A percentile compares a stretch with the other conserved stretches of the same genome.
Evolutionary conservation across 2,797 vertebrate genomes (phyloP).

Genomic region (Parauchenoglanis ngamensis): DNA sequence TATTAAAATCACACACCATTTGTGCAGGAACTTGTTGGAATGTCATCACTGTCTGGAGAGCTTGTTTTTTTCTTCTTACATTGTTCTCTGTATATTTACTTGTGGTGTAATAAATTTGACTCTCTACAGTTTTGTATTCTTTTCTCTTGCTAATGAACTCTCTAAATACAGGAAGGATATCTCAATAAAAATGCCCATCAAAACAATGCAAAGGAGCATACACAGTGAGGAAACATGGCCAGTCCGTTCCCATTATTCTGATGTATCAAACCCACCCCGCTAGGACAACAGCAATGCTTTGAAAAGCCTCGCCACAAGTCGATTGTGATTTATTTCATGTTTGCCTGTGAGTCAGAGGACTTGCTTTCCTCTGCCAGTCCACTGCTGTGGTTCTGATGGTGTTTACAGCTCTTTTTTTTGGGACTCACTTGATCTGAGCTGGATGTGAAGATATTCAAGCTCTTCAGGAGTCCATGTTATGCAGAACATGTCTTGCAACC

Average conservation of each 20-base stretch:
- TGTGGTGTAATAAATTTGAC: neutral
- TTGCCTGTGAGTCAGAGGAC: slow-evolving; percentile 72
- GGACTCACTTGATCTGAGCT: slow-evolving; percentile 69
- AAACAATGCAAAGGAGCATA: slow-evolving; percentile 25
- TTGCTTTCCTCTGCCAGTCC: slow-evolving; percentile 72
- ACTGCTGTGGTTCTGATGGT: slow-evolving; percentile 71
- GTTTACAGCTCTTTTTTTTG: slow-evolving; percentile 70
- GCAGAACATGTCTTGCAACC: slow-evolving; percentile 36
- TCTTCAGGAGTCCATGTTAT: slow-evolving; percentile 58
- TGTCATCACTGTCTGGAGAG: slow-evolving; percentile 18
- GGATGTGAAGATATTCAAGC: slow-evolving; percentile 59
- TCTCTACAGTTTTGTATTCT: slow-evolving; percentile 23
- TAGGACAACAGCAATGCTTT: slow-evolving; percentile 63
- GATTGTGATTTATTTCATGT: slow-evolving; percentile 76
- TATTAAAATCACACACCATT: slow-evolving; percentile 60
- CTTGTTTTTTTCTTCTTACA: neutral
- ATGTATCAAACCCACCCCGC: slow-evolving; percentile 69
- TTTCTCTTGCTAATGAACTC: slow-evolving; percentile 27
- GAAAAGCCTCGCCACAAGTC: slow-evolving; percentile 53
- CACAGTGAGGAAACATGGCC: slow-evolving; percentile 35
- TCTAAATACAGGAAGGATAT: neutral
- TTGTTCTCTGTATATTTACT: neutral
- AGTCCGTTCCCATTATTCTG: slow-evolving; percentile 66
- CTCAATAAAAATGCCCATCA: slow-evolving; percentile 20
- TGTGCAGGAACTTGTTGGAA: slow-evolving; percentile 32